phyloP scores from a whole-genome alignment of 2,113 vertebrate genomes.

The Gallinago jamesoni region DNA sequence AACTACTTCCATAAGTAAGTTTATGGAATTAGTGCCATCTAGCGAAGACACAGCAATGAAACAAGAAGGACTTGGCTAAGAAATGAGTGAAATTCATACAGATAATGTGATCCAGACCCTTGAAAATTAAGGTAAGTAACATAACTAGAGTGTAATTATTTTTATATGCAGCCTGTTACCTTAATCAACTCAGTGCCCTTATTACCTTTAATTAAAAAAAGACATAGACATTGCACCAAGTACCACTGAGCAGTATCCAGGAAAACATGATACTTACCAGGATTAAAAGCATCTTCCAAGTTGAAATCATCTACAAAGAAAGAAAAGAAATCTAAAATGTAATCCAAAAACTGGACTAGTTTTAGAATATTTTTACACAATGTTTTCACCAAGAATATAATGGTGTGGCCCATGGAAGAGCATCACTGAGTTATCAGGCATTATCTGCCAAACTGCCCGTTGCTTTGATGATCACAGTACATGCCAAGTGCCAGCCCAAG shows the following conservation, averaged over 20 bases:
- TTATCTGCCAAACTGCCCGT: not conserved
- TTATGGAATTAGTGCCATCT: conserved; percentile 54
- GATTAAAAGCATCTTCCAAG: not conserved
- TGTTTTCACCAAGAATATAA: not conserved
- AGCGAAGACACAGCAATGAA: conserved; percentile 27
- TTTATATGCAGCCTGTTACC: not conserved
- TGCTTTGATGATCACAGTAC: not conserved
- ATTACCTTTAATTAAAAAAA: not conserved
- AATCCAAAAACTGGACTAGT: not conserved
- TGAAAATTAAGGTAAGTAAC: not conserved
- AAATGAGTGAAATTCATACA: not conserved
- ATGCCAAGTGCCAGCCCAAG: not conserved
- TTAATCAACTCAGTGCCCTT: not conserved
- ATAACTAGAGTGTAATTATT: not conserved
- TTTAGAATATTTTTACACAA: not conserved
- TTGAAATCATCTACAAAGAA: not conserved
- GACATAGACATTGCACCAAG: not conserved
- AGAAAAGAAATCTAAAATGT: not conserved
- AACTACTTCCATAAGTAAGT: not conserved
- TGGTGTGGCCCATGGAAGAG: not conserved
- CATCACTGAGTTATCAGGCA: not conserved
- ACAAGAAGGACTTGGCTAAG: not conserved
- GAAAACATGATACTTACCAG: not conserved
- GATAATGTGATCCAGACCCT: not conserved
- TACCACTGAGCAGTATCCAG: not conserved